Percentiles rank a stretch among this genome's conserved stretches.
These are phyloP conservation scores for Octopus bimaculoides DNA, from an alignment of 1,140 invertebrate species.

Conservation along the genomic window DNA sequence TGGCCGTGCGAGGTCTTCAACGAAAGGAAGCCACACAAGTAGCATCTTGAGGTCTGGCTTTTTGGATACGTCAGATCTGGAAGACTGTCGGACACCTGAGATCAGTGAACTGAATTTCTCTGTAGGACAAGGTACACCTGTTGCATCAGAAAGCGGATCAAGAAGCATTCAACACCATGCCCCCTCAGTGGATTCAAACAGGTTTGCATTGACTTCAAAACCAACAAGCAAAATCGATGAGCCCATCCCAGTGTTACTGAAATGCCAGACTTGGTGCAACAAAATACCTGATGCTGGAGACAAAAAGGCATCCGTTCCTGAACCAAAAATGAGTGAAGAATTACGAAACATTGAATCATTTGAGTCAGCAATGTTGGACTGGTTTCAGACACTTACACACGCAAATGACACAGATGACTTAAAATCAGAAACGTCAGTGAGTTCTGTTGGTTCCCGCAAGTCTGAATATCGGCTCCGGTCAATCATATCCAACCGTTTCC, in stretches of 20 bases:
- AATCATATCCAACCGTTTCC: neutral
- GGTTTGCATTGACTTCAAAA: neutral
- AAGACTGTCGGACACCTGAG: neutral
- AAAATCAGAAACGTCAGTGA: neutral
- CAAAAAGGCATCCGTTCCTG: neutral
- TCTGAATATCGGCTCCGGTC: neutral
- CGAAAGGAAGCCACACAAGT: neutral
- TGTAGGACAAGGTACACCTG: neutral
- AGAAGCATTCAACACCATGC: neutral
- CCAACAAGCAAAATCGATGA: neutral
- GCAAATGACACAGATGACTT: neutral
- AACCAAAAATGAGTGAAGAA: neutral
- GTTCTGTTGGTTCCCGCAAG: neutral
- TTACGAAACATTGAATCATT: neutral
- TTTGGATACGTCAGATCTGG: neutral
- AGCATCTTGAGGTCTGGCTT: neutral
- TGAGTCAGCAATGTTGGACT: slow-evolving; percentile 1
- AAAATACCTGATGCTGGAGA: neutral
- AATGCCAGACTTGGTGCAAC: slow-evolving; percentile 2
- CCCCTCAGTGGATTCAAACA: neutral
- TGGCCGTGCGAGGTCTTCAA: no score
- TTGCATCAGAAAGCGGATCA: neutral
- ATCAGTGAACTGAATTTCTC: neutral
- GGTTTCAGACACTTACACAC: neutral
- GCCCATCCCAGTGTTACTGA: neutral